These are phyloP conservation scores for Enhydra lutris DNA, from an alignment of 2,113 vertebrate species.

Conservation along the genomic window DNA sequence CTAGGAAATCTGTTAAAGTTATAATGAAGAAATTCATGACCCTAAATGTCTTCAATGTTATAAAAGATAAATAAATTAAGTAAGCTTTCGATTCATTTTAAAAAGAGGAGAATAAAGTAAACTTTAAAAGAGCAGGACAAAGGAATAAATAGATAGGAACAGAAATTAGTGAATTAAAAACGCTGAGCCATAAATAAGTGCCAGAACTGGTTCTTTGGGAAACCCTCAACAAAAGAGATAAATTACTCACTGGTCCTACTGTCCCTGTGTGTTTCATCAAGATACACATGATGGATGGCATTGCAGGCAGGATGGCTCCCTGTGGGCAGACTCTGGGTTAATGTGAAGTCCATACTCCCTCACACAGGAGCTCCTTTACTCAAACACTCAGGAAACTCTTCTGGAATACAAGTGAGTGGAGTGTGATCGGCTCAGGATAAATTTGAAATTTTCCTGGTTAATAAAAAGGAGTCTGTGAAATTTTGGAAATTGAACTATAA, in stretches of 20 bases:
- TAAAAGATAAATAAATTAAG: not conserved
- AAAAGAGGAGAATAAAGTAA: not conserved
- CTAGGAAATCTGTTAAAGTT: not conserved
- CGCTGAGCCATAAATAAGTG: not conserved
- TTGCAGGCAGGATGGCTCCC: not conserved
- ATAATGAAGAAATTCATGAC: slow-evolving; percentile 21
- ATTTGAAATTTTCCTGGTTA: not conserved
- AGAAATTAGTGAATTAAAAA: slow-evolving; percentile 9
- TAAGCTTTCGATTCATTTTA: not conserved
- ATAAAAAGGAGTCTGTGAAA: not conserved
- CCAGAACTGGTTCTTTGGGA: not conserved
- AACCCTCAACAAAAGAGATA: not conserved
- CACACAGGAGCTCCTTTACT: not conserved
- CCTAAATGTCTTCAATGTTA: not conserved
- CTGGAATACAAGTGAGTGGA: not conserved
- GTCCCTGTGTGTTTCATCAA: not conserved
- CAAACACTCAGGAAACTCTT: not conserved
- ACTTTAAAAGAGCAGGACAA: not conserved
- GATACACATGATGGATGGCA: not conserved
- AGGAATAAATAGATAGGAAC: slow-evolving; percentile 8
- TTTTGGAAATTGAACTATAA: not conserved
- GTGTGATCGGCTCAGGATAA: not conserved
- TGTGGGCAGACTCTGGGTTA: not conserved
- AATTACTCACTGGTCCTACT: not conserved
- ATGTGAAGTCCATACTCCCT: not conserved